Evolutionary conservation across 2,797 vertebrate genomes (phyloP), one percentile per base, ranked within the genome.

Genomic region (Threskiornis aethiopicus): DNA sequence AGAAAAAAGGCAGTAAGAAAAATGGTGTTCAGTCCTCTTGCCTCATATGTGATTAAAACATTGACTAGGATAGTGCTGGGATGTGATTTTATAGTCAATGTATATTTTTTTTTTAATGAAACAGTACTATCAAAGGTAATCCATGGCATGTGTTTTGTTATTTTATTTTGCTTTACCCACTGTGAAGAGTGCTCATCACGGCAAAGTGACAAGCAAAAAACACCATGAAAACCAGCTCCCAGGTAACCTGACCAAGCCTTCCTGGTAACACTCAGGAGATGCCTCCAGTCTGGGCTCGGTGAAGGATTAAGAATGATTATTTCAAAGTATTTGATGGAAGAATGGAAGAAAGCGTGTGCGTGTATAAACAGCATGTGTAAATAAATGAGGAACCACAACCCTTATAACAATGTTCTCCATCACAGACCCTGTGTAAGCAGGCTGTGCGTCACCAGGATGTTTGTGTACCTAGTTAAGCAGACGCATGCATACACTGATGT

Each of bases 1-100:
- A 84, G 20, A 83, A 57, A 93, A 86, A 88, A 55, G 18, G 29
- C 55, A 87, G 5, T 28, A 81, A 77, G 28, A 79, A 87, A 93
- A 87, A 49, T 3, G 11, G 33, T 21, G 20, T 46, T 84, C 35
- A 54, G 35, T 25, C 24, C 15, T n/a, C n/a, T 54, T 83, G 47
- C 25, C 54, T 80, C 65, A 46, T 8, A 47, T 24, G 49, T 20
- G 18, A 95, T 80, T 78, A 91, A 93, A 85, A 84, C 20, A 22
- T 3, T 16, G 58, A 6, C 21, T 13, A 52, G 57, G 90, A 55
- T 3, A 82, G 28, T 28, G 20, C 58, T 69, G 26, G n/a, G 33
- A 54, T 72, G 15, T 19, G 41, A 77, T 65, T 83, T 61, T 49
- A 41, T 47, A 47, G 41, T 42, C 2, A 26, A 5, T 46, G 11